Conservation (phyloP, 1,140 invertebrate species). For the Drosophila biarmipes region DNA sequence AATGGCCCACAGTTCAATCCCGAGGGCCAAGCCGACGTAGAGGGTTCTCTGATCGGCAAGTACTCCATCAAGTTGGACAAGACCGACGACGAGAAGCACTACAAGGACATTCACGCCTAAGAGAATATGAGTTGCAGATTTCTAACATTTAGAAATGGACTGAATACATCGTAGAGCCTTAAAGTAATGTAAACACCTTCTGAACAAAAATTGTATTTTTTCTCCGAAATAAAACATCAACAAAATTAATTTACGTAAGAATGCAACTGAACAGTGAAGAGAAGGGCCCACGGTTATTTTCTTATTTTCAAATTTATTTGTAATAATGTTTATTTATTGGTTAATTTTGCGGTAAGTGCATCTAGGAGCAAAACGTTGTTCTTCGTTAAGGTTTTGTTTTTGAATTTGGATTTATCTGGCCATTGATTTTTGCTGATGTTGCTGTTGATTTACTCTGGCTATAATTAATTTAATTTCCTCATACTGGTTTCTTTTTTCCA, state of each 20-base stretch:
- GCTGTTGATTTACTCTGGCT: slow-evolving; percentile 47
- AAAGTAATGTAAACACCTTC: slow-evolving; percentile 44
- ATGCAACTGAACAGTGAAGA: not conserved
- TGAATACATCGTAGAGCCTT: slow-evolving; percentile 68
- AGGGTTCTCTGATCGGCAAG: slow-evolving; percentile 77
- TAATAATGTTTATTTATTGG: slow-evolving; percentile 84
- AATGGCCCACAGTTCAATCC: slow-evolving; percentile 85
- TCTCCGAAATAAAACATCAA: slow-evolving; percentile 35
- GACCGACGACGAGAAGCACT: slow-evolving; percentile 59
- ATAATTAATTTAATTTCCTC: slow-evolving; percentile 33
- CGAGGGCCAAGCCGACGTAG: slow-evolving; percentile 85
- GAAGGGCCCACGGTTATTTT: not conserved
- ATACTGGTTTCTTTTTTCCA: slow-evolving; percentile 6
- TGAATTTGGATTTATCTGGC: slow-evolving; percentile 64
- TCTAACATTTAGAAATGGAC: slow-evolving; percentile 84
- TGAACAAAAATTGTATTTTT: slow-evolving; percentile 35
- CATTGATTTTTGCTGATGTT: slow-evolving; percentile 45
- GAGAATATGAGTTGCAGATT: slow-evolving; percentile 33
- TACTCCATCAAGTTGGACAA: slow-evolving; percentile 83
- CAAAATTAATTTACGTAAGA: not conserved
- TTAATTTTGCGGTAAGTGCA: slow-evolving; percentile 84
- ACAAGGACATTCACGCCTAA: slow-evolving; percentile 63
- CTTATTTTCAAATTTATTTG: slow-evolving; percentile 72
- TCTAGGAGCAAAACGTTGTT: slow-evolving; percentile 83
- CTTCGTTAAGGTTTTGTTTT: slow-evolving; percentile 41